Evolutionary conservation across 2,888 invertebrate genomes (phyloP).

Genomic region (Perdita meconis): DNA sequence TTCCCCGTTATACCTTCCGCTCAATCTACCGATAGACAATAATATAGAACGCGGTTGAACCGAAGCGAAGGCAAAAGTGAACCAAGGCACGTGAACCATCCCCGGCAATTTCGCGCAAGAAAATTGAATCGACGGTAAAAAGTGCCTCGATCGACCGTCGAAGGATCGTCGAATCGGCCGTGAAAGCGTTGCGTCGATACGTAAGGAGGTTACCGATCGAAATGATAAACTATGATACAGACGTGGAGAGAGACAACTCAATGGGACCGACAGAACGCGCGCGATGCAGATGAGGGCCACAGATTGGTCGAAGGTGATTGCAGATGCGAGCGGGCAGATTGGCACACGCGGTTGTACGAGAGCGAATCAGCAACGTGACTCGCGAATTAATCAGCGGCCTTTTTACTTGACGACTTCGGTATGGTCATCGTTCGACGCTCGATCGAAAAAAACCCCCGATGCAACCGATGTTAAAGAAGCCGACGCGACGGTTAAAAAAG

Average conservation of each 20-base stretch:
- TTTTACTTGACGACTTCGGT: conserved; percentile 55
- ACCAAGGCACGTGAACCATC: not conserved
- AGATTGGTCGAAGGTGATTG: conserved; percentile 58
- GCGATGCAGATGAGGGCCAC: conserved; percentile 47
- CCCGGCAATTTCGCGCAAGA: not conserved
- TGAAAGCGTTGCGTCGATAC: conserved; percentile 2
- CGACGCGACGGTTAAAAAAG: conserved; percentile 23
- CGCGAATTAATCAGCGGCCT: conserved; percentile 59
- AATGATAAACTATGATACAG: conserved; percentile 45
- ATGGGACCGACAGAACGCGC: conserved; percentile 38
- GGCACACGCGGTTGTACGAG: conserved; percentile 43
- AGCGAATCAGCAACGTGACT: conserved; percentile 67
- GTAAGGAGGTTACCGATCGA: conserved; percentile 20
- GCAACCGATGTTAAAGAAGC: conserved; percentile 17
- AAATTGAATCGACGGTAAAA: not conserved
- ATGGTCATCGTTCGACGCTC: conserved; percentile 32
- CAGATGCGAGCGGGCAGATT: conserved; percentile 63
- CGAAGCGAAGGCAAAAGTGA: not conserved
- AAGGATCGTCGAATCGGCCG: not conserved
- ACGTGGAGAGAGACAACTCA: conserved; percentile 35
- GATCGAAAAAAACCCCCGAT: conserved; percentile 52
- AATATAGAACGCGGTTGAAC: not conserved
- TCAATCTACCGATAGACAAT: not conserved
- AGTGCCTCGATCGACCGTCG: not conserved
- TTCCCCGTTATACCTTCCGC: not conserved